phyloP scores from a whole-genome alignment of 1,140 invertebrate species.

The Zaprionus capensis region DNA sequence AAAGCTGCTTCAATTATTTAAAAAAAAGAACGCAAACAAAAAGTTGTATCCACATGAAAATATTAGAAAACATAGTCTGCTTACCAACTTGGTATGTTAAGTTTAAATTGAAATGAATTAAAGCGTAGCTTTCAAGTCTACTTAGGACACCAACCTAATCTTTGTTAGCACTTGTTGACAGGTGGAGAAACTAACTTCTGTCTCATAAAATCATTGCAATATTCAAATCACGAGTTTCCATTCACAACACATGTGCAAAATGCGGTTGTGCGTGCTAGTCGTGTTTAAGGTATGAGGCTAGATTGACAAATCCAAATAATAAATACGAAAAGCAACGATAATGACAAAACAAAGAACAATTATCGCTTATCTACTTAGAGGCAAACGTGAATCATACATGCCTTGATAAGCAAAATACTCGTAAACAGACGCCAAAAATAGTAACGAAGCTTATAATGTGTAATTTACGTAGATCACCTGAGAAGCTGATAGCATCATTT shows the following conservation, averaged over 20 bases:
- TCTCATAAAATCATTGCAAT: constrained; percentile 3
- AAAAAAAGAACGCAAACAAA: not conserved
- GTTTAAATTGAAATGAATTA: not conserved
- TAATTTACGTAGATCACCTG: constrained; percentile 60
- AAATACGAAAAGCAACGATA: constrained; percentile 46
- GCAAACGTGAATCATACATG: constrained; percentile 20
- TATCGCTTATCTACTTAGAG: constrained; percentile 47
- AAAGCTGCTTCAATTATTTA: not conserved
- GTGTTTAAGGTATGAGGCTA: constrained; percentile 5
- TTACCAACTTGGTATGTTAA: not conserved
- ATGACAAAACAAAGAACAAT: constrained; percentile 50
- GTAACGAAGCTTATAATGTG: constrained; percentile 2
- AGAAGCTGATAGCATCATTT: constrained; percentile 87
- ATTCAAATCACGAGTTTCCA: constrained; percentile 36
- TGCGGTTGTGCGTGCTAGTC: constrained; percentile 9
- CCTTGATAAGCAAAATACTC: not conserved
- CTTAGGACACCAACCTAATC: not conserved
- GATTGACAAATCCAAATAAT: constrained; percentile 46
- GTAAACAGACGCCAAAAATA: constrained; percentile 14
- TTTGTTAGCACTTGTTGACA: not conserved
- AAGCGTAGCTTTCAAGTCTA: not conserved
- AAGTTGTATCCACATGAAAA: not conserved
- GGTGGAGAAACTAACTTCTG: not conserved
- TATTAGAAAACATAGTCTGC: not conserved
- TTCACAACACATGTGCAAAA: constrained; percentile 4